Percentiles rank a stretch among this genome's conserved stretches.
Conservation (phyloP, 2,888 invertebrate genomes). For the Yponomeuta cagnagella region DNA sequence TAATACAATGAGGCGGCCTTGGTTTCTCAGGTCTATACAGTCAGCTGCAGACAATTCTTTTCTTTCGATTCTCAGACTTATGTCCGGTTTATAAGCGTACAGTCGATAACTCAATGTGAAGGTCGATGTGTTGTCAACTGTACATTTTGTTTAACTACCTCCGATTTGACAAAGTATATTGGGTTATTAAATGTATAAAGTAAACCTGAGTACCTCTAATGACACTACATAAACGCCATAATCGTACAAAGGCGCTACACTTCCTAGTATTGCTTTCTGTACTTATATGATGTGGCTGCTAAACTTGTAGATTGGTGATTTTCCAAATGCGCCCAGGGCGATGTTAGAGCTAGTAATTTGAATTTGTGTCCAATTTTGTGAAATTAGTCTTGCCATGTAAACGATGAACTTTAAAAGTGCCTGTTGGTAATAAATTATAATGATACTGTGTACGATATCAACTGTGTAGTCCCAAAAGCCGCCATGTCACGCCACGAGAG, state of each 20-base stretch:
- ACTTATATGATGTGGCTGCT: neutral
- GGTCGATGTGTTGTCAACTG: too few relatives aligned
- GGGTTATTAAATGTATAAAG: neutral
- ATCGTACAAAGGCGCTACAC: neutral
- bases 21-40: slow-evolving; percentile 28
- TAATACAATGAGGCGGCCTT: slow-evolving; percentile 58
- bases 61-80: neutral
- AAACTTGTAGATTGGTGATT: neutral
- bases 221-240: neutral
- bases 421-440: neutral
- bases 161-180: neutral
- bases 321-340: neutral
- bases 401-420: neutral
- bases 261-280: neutral
- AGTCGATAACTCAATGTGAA: too few relatives aligned
- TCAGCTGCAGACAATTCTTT: slow-evolving; percentile 19
- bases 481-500: too few relatives aligned
- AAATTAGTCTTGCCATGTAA: neutral
- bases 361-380: neutral
- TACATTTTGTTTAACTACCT: too few relatives aligned
- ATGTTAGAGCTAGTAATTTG: neutral
- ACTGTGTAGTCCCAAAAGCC: too few relatives aligned
- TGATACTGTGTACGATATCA: too few relatives aligned
- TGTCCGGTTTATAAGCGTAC: too few relatives aligned
- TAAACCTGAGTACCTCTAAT: neutral